Evolutionary conservation across 2,888 invertebrate species (phyloP).

Genomic region (Acleris emargana): DNA sequence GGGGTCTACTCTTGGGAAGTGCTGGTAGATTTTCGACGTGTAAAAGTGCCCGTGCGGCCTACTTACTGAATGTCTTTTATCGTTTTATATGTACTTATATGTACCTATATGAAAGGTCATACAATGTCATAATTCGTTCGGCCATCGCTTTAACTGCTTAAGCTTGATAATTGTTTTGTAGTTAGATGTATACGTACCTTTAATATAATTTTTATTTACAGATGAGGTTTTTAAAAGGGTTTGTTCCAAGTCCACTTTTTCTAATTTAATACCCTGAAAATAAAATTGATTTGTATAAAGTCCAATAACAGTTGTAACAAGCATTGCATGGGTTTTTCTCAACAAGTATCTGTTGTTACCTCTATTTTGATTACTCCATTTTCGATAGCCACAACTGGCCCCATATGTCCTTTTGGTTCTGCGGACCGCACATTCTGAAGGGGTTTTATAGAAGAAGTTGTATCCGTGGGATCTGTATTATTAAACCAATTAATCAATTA

Average conservation of each 20-base stretch:
- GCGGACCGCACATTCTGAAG: slow-evolving; percentile 41
- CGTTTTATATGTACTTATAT: too few relatives aligned
- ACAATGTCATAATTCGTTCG: too few relatives aligned
- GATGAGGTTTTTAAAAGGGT: slow-evolving; percentile 4
- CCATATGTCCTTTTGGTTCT: slow-evolving; percentile 64
- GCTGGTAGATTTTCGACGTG: too few relatives aligned
- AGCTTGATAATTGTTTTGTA: too few relatives aligned
- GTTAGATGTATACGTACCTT: slow-evolving; percentile 7
- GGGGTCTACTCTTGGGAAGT: too few relatives aligned
- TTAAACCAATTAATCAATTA: slow-evolving; percentile 9
- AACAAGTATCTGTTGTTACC: slow-evolving; percentile 6
- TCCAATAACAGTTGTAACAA: background rate
- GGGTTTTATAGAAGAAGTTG: slow-evolving; percentile 37
- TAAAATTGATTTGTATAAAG: background rate
- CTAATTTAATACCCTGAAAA: slow-evolving; percentile 29
- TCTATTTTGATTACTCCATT: slow-evolving; percentile 77
- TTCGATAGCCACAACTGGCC: slow-evolving; percentile 76
- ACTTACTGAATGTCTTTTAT: too few relatives aligned
- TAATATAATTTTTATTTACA: background rate
- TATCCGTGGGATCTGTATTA: slow-evolving; percentile 48
- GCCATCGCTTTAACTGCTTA: too few relatives aligned
- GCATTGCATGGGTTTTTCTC: background rate
- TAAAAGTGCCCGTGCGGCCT: too few relatives aligned
- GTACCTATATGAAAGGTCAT: too few relatives aligned
- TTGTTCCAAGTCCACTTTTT: slow-evolving; percentile 2